Base-by-base conservation (phyloP, 2,888 invertebrate species). In the Scaptomyza caliginosa region DNA sequence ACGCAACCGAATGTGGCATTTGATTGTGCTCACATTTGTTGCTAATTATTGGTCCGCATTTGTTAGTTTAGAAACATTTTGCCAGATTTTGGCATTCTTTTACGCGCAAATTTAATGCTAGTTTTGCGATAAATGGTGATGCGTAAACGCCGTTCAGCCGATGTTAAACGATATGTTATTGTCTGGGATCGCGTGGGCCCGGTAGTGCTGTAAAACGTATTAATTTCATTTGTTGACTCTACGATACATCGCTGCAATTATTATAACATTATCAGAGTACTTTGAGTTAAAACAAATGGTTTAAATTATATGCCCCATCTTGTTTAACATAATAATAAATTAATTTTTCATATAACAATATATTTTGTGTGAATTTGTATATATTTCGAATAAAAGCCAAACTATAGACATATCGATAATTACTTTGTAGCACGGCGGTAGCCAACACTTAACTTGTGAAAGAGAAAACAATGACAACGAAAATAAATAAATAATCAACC, bases 61-160 rank as follows among this genome's bases (percentile, higher is more conserved):
- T 54, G 30, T 19, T 52, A 56, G n/a, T 62, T 67, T 59, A 39
- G 34, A 32, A 23, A 24, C 40, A 65, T 57, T 82, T 64, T 63
- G 8, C 43, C 49, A 40, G 42, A 56, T 57, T 77, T 79, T 75
- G 67, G 73, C 57, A 73, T 57, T 75, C 72, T 72, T 77, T 79
- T 74, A 74, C 71, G 79, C 69, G 83, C 67, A 72, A 83, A 82
- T 70, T 79, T 68, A 60, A 73, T 73, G 72, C 60, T 34, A 68
- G 51, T 64, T 45, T 72, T 43, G 50, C 72, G 73, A 68, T 72
- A 56, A 64, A 64, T 72, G 40, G 72, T 46, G 72, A 73, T 72
- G 73, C 36, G 68, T 54, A 57, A 54, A 63, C 38, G 55, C 19
- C 38, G 21, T 21, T 56, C 40, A 21, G 26, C n/a, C 51, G 58